Evolutionary conservation across 2,888 invertebrate species (phyloP).

Genomic region (Trichacis sp.): DNA sequence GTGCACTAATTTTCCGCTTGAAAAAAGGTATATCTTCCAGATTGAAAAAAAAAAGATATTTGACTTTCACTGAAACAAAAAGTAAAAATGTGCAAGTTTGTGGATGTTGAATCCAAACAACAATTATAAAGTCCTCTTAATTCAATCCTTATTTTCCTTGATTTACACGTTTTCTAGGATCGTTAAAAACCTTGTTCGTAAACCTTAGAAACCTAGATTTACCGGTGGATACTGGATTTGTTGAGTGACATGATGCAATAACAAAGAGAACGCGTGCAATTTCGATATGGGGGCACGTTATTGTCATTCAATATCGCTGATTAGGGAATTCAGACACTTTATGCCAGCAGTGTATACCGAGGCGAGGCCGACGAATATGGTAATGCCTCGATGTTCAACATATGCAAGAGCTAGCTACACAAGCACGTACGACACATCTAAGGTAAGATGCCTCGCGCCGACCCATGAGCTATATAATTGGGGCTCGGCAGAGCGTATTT

Average conservation of each 20-base stretch:
- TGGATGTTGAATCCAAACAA: no score
- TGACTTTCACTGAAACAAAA: no score
- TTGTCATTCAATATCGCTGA: conserved; percentile 1
- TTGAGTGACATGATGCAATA: not conserved
- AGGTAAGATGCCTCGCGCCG: conserved; percentile 50
- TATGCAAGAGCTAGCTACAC: conserved; percentile 48
- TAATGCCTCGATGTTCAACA: conserved; percentile 54
- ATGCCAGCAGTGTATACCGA: conserved; percentile 27
- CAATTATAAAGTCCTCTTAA: no score
- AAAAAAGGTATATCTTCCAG: no score
- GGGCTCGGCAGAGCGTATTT: not conserved
- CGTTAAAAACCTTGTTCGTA: no score
- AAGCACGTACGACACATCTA: conserved; percentile 56
- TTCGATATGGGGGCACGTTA: not conserved
- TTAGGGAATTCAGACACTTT: not conserved
- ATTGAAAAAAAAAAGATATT: no score
- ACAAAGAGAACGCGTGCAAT: not conserved
- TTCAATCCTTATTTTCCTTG: no score
- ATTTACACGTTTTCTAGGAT: no score
- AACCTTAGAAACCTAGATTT: no score
- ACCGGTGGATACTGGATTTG: no score
- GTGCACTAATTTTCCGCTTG: no score
- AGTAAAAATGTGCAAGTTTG: no score
- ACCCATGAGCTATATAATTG: conserved; percentile 13
- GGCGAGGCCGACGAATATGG: conserved; percentile 49